Evolutionary conservation across 2,113 vertebrate species (phyloP), one percentile per base, ranked within the genome.

Genomic region (Triplophysa rosa): DNA sequence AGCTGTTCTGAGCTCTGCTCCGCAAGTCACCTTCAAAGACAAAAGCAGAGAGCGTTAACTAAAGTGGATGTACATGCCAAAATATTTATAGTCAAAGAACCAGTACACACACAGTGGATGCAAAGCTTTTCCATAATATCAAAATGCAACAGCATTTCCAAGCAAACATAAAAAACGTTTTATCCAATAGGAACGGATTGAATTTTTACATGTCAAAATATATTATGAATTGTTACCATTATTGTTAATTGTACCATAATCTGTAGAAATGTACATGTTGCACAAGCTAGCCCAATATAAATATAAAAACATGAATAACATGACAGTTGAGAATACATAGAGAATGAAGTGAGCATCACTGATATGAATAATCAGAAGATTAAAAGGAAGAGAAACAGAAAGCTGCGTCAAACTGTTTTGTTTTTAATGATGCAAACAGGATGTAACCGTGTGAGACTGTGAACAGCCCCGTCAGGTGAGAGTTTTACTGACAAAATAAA

Each of bases 11-110:
- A 74, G 70, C 63, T 86, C 76, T n/a, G 67, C 54, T 8, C 47
- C 77, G 72, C 54, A 80, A 52, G 67, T 58, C 54, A 82, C 82
- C 84, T 86, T 70, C 71, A 76, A 72, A 80, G 16, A 67, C 56
- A 76, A 76, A 77, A 77, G 33, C 37, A 63, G 12, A 24, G 59
- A 73, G 59, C 37, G 64, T 81, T 62, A 78, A 13, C 47, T 37
- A 12, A 23, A 29, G 26, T 21, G 63, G 16, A 24, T 58, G 63
- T 24, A 42, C 33, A 61, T 19, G 56, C 12, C 42, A 17, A 23
- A 4, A 29, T 37, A 52, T 52, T 13, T 40, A 21, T 11, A 14
- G n/a, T 45, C 33, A 37, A 37, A 37, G 33, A 37, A 7, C 33
- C 33, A 37, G 6, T 8, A 7, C 33, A 37, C 33, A 37, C 7